Base-by-base conservation (phyloP, 2,113 vertebrate species). In the Machaerirhynchus nigripectus region DNA sequence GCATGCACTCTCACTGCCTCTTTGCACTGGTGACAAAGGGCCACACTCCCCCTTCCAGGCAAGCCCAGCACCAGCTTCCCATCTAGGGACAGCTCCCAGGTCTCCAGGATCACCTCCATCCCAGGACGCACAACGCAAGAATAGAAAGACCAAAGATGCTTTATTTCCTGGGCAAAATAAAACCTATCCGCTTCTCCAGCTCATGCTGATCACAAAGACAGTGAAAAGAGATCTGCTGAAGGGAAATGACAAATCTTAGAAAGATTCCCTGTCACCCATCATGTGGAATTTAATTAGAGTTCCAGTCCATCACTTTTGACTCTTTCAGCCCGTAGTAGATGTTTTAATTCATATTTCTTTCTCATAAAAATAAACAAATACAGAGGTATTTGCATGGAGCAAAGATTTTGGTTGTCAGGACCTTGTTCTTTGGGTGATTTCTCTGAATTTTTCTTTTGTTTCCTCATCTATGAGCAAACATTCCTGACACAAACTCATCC, bases 21-120 rank as follows among this genome's bases (percentile, higher is more conserved):
- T 30, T 19, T 47, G 17, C 27, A 28, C 7, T 0, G 0, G 8
- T n/a, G 22, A 37, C 35, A 47, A 47, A 75, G 24, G 24, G 50
- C 26, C 28, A 39, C 0, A 0, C 7, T 60, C 3, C 8, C 14
- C 3, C n/a, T 53, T 53, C 26, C 3, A 2, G 39, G 31, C 5
- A 55, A 73, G 5, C 11, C 27, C 44, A 89, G 15, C 33, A 56
- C 31, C 40, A 80, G 47, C 21, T 75, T 5, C 27, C 27, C 27
- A 30, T 10, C 10, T 6, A 47, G 23, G 42, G 21, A 56, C 31
- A 28, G 24, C 10, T 63, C 11, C 21, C 21, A 35, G 23, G 16
- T 50, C 33, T 78, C 26, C 40, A 63, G 61, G 31, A 30, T 49
- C 13, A 49, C 31, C n/a, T 49, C 18, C 7, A 9, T 44, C 24